Percentiles rank a stretch among this genome's conserved stretches.
phyloP scores from a whole-genome alignment of 2,797 vertebrate species.

The Labroides dimidiatus region DNA sequence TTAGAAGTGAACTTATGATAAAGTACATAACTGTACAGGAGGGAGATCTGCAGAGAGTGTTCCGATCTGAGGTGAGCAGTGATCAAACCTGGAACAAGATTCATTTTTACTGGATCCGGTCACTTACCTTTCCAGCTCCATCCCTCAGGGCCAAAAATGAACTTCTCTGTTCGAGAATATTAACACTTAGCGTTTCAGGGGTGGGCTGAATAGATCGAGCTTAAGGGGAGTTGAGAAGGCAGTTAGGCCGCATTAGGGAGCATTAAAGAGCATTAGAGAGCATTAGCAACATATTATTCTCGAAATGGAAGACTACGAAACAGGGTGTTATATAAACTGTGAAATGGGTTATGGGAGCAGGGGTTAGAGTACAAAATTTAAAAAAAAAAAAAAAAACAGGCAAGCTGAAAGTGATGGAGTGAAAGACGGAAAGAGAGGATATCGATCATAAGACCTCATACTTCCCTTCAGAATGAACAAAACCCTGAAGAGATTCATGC shows the following conservation, averaged over 20 bases:
- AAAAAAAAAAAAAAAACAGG: conserved; percentile 20
- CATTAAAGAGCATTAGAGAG: conserved; percentile 46
- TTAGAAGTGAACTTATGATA: conserved; percentile 1
- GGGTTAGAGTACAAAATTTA: conserved; percentile 25
- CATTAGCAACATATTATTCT: conserved; percentile 42
- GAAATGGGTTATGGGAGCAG: conserved; percentile 23
- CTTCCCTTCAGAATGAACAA: not conserved
- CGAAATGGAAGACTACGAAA: not conserved
- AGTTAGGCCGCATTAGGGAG: conserved; percentile 24
- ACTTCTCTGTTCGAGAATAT: not conserved
- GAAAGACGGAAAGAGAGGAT: conserved; percentile 1
- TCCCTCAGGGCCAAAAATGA: not conserved
- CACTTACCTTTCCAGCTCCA: conserved; percentile 8
- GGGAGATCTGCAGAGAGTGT: not conserved
- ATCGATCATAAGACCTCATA: conserved; percentile 21
- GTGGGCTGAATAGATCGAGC: conserved; percentile 10
- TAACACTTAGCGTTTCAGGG: conserved; percentile 27
- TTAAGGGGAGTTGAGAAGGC: conserved; percentile 17
- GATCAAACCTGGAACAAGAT: not conserved
- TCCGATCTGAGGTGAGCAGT: not conserved
- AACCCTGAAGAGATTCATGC: conserved; percentile 22
- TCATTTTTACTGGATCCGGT: not conserved
- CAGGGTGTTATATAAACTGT: conserved; percentile 33
- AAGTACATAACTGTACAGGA: not conserved
- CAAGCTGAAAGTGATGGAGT: conserved; percentile 2